Evolutionary conservation across 2,888 invertebrate species (phyloP).

Genomic region (Drosophila pseudotalamancana): DNA sequence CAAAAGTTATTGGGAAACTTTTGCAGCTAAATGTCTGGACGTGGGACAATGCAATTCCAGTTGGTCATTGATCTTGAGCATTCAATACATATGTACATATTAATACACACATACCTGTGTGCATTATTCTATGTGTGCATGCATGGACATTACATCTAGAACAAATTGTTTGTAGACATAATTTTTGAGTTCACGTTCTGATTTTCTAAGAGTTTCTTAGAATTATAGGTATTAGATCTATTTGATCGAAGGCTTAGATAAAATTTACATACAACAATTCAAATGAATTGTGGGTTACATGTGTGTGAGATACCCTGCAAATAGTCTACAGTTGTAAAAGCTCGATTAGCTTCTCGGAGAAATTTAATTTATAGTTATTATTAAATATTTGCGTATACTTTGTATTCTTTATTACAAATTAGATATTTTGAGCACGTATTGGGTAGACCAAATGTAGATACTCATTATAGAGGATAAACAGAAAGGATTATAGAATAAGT

Average conservation of each 20-base stretch:
- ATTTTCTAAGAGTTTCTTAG: background rate
- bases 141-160: conserved; percentile 8
- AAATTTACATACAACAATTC: conserved; percentile 1
- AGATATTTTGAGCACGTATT: no score
- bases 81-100: background rate
- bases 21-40: conserved; percentile 28
- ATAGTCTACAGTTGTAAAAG: no score
- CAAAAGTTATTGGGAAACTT: conserved; percentile 46
- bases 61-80: conserved; percentile 13
- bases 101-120: background rate
- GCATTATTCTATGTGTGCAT: background rate
- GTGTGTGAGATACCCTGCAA: background rate
- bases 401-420: no score
- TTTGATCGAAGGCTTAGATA: background rate
- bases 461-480: no score
- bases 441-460: no score
- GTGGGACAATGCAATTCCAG: conserved; percentile 32
- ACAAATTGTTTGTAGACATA: background rate
- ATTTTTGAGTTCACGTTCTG: background rate
- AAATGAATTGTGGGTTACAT: background rate
- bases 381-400: no score
- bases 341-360: no score
- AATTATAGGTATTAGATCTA: background rate
- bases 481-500: no score
- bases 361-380: no score